Base-by-base conservation (phyloP, 2,113 vertebrate species). In the Platycercus adscitus region DNA sequence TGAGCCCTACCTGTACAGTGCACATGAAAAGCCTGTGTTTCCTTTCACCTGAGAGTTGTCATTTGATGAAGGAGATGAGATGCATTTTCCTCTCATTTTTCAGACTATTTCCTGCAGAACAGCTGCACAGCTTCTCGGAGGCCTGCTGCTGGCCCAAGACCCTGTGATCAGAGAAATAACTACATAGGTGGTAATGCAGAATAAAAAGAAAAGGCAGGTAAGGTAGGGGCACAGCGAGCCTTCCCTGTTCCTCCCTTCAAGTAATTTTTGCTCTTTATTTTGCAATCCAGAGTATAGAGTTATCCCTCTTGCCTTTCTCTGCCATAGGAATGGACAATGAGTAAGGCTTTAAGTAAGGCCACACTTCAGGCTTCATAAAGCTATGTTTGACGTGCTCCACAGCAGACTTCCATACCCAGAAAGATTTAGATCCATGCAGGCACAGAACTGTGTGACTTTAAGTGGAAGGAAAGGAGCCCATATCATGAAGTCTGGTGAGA, bases 151-250 rank as follows among this genome's bases (percentile, higher is more conserved):
- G 76, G 17, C 33, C 35, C 55, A 44, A 24, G 28, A 8, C 13
- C 7, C 43, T 44, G 47, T 83, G 47, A 49, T 17, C 53, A 26
- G 9, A 69, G 28, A 65, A 84, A 70, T 66, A 64, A 72, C 33
- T 86, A 26, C 29, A 28, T 61, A 56, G 53, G 24, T 61, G n/a
- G 33, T 87, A 64, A 41, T 9, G 14, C 17, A 58, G 61, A 87
- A 77, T n/a, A 86, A 79, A 89, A 80, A 73, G 35, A 39, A 78
- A 92, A 94, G 61, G 39, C 13, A 44, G 31, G 35, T 90, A 56
- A 64, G 0, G 13, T 76, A 19, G 17, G 15, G 21, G 33, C n/a
- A 53, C 20, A 41, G 37, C 41, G 10, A 17, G 25, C 24, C 20
- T 20, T 63, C 17, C 60, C 39, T 50, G 12, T 61, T 69, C 5